Evolutionary conservation across 2,113 vertebrate species (phyloP).

Genomic region (Lota lota): DNA sequence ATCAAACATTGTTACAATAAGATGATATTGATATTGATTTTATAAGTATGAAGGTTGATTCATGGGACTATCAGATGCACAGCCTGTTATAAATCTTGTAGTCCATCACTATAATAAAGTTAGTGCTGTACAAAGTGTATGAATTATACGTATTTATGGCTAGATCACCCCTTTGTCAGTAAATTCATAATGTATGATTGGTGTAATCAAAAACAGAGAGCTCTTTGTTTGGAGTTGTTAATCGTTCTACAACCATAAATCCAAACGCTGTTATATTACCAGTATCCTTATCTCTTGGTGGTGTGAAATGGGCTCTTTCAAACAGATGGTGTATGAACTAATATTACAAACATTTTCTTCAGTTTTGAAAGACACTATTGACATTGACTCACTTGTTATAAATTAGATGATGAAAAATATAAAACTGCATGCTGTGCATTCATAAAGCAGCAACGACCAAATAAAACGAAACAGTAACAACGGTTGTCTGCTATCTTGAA

Average conservation of each 20-base stretch:
- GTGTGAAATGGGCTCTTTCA: slow-evolving; percentile 28
- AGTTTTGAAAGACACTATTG: background rate
- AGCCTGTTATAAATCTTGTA: too few relatives aligned
- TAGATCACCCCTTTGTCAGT: background rate
- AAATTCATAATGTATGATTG: background rate
- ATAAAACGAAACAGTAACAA: background rate
- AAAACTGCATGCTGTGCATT: background rate
- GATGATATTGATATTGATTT: background rate
- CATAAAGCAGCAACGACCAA: background rate
- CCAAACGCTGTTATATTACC: slow-evolving; percentile 19
- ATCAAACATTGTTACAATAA: background rate
- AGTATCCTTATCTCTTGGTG: slow-evolving; percentile 4
- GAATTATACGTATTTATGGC: slow-evolving; percentile 6
- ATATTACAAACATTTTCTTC: background rate
- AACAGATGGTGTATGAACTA: background rate
- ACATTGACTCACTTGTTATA: too few relatives aligned
- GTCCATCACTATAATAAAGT: too few relatives aligned
- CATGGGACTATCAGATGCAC: background rate
- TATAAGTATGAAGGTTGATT: background rate
- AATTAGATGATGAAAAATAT: too few relatives aligned
- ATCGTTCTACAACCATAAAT: slow-evolving; percentile 37
- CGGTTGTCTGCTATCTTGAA: slow-evolving; percentile 13
- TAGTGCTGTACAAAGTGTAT: slow-evolving; percentile 24
- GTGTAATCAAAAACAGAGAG: slow-evolving; percentile 24
- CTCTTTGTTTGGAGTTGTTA: slow-evolving; percentile 27